These are phyloP conservation scores for Equus przewalskii DNA, from an alignment of 2,113 vertebrate genomes.

Conservation along the genomic window DNA sequence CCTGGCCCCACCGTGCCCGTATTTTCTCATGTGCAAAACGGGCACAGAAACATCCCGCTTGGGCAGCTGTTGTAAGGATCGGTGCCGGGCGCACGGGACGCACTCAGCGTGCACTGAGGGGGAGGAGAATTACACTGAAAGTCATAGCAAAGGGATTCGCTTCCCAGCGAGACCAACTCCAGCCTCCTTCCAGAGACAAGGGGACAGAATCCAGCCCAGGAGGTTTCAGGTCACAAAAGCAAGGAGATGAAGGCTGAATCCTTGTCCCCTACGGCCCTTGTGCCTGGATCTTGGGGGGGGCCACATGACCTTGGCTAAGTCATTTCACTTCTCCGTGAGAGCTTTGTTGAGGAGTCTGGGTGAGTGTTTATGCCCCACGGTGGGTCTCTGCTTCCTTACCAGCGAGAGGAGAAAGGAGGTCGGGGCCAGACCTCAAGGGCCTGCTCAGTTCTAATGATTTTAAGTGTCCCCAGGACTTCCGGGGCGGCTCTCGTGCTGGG, in stretches of 20 bases:
- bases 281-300: background rate
- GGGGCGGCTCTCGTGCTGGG: background rate
- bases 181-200: background rate
- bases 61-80: rapidly evolving
- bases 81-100: rapidly evolving
- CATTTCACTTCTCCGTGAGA: background rate
- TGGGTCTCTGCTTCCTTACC: background rate
- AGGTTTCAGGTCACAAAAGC: background rate
- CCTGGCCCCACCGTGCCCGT: rapidly evolving
- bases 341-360: background rate
- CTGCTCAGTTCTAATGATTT: background rate
- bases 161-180: background rate
- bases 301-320: background rate
- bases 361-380: rapidly evolving
- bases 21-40: rapidly evolving
- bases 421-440: background rate
- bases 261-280: rapidly evolving
- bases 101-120: rapidly evolving
- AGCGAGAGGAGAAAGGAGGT: background rate
- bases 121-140: background rate
- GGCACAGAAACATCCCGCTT: rapidly evolving
- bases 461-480: rapidly evolving
- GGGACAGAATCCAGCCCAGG: background rate
- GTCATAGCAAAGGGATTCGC: background rate
- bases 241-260: background rate